These are phyloP conservation scores for Caradrina clavipalpis DNA, from an alignment of 2,888 invertebrate genomes.

Conservation along the genomic window DNA sequence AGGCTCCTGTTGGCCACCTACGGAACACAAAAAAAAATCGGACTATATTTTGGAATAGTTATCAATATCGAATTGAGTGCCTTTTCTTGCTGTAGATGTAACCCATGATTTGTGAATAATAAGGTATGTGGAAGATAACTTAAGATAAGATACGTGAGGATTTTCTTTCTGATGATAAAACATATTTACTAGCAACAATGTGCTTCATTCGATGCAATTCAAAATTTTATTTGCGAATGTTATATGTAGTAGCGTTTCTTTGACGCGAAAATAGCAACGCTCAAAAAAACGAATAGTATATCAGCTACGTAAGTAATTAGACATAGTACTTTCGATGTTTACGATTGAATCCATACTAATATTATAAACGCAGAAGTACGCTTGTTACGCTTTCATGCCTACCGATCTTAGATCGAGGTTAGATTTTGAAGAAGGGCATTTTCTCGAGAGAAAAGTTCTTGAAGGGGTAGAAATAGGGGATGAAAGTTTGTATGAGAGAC, in stretches of 20 bases:
- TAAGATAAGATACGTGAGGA: constrained; percentile 18
- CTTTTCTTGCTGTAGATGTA: not conserved
- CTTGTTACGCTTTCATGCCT: too few species aligned
- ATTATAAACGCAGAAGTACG: too few species aligned
- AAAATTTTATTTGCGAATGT: not conserved
- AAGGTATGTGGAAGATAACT: constrained; percentile 12
- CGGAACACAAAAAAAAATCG: too few species aligned
- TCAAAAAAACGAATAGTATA: constrained; percentile 2
- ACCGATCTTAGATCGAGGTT: too few species aligned
- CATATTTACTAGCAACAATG: not conserved
- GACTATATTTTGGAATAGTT: not conserved
- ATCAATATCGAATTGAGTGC: constrained; percentile 1
- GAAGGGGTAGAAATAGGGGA: too few species aligned
- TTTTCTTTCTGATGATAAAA: constrained; percentile 14
- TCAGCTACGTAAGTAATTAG: not conserved
- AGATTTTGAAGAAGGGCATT: too few species aligned
- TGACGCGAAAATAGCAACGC: constrained; percentile 7
- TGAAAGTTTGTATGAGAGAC: too few species aligned
- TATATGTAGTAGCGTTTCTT: constrained; percentile 7
- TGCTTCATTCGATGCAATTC: not conserved
- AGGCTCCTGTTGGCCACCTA: too few species aligned
- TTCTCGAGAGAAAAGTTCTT: too few species aligned
- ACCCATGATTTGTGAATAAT: constrained; percentile 13
- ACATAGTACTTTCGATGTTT: not conserved
- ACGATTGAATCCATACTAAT: too few species aligned